These are phyloP conservation scores for Alethe castanea DNA, from an alignment of 2,113 vertebrate genomes.

Conservation along the genomic window DNA sequence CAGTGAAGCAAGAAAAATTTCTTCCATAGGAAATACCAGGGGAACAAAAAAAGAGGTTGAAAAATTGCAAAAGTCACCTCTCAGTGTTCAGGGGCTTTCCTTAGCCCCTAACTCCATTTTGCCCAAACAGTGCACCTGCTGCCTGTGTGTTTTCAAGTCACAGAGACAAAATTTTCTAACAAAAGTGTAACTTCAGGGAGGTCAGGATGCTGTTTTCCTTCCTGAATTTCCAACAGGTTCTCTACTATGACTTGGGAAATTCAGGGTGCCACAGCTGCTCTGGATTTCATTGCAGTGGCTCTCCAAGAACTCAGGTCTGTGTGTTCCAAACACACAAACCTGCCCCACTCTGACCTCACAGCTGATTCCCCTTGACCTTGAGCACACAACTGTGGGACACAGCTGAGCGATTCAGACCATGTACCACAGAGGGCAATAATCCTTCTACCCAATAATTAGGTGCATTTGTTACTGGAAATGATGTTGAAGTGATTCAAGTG, in stretches of 20 bases:
- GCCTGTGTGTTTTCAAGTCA: neutral
- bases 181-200: neutral
- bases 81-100: neutral
- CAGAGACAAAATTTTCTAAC: neutral
- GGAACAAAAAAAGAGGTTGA: neutral
- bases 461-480: slow-evolving; percentile 7
- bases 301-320: neutral
- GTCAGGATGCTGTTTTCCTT: neutral
- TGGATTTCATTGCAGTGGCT: neutral
- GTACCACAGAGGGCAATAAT: neutral
- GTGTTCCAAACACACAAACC: neutral
- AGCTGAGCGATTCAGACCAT: neutral
- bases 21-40: neutral
- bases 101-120: neutral
- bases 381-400: neutral
- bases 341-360: neutral
- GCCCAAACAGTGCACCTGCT: neutral
- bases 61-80: neutral
- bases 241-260: neutral
- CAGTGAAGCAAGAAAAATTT: neutral
- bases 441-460: neutral
- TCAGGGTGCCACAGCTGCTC: neutral
- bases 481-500: neutral
- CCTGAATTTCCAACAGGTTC: neutral
- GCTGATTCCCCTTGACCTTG: neutral